These are phyloP conservation scores for Tenrec ecaudatus DNA, from an alignment of 2,113 vertebrate species.

Conservation along the genomic window DNA sequence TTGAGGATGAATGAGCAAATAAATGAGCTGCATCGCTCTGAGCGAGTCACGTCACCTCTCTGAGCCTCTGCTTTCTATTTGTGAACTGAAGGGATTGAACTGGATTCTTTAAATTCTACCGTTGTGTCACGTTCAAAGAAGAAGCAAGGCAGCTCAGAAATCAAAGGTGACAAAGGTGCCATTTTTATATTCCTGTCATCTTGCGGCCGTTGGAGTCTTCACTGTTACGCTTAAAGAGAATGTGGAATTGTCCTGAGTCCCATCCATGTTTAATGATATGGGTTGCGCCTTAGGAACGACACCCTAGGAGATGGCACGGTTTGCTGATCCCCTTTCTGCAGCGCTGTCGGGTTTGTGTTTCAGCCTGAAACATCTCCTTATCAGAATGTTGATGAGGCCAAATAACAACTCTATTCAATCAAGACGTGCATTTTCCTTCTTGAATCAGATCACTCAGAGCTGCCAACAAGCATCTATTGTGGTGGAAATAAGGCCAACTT, in stretches of 20 bases:
- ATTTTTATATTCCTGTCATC: conserved; percentile 61
- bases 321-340: conserved; percentile 67
- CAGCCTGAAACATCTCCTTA: conserved; percentile 75
- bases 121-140: conserved; percentile 31
- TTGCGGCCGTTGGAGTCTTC: neutral
- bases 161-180: conserved; percentile 51
- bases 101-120: conserved; percentile 45
- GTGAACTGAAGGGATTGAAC: conserved; percentile 35
- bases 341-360: conserved; percentile 66
- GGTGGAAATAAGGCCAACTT: conserved; percentile 64
- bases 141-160: conserved; percentile 62
- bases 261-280: conserved; percentile 76
- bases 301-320: conserved; percentile 59
- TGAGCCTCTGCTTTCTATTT: conserved; percentile 7
- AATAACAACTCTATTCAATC: conserved; percentile 62
- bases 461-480: conserved; percentile 41
- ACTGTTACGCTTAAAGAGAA: conserved; percentile 69
- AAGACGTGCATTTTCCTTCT: neutral
- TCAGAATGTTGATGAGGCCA: conserved; percentile 74
- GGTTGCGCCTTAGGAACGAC: conserved; percentile 69
- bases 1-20: conserved; percentile 40
- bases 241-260: conserved; percentile 44
- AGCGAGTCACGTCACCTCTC: conserved; percentile 14
- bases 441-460: conserved; percentile 70
- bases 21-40: neutral